These are phyloP conservation scores for Steatocranus sp. DNA, from an alignment of 2,797 vertebrate genomes.

Conservation along the genomic window DNA sequence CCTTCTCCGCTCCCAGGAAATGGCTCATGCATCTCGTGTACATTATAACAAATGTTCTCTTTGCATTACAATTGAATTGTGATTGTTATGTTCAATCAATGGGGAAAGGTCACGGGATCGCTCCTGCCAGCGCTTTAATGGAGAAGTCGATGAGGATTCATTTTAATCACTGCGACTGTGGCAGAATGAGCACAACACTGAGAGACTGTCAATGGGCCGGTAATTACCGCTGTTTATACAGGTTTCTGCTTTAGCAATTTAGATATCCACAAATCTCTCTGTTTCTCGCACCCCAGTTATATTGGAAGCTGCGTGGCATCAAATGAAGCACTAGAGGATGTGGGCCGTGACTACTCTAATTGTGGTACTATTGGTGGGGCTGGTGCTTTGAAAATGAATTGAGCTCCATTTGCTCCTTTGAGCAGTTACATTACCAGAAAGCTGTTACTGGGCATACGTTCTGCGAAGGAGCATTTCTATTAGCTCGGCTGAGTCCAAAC, in stretches of 20 bases:
- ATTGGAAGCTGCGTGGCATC: constrained; percentile 54
- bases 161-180: constrained; percentile 99
- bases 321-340: constrained; percentile 76
- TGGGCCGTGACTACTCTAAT: constrained; percentile 73
- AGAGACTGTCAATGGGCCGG: constrained; percentile 93
- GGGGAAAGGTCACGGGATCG: constrained; percentile 98
- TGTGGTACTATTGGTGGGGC: constrained; percentile 50
- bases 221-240: constrained; percentile 99
- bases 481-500: constrained; percentile 16
- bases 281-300: constrained; percentile 58
- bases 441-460: constrained; percentile 52
- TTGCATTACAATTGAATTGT: constrained; percentile 99
- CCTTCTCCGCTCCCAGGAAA: constrained; percentile 90
- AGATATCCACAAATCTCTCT: constrained; percentile 92
- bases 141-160: constrained; percentile 99
- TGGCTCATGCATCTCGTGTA: constrained; percentile 97
- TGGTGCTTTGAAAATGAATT: constrained; percentile 61
- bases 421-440: constrained; percentile 59
- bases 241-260: constrained; percentile 94
- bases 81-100: constrained; percentile 99
- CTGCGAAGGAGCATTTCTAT: constrained; percentile 27
- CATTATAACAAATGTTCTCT: constrained; percentile 99
- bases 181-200: constrained; percentile 92
- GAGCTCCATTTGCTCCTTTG: constrained; percentile 57
- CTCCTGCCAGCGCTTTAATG: constrained; percentile 99